These are phyloP conservation scores for Parnassius apollo DNA, from an alignment of 2,888 invertebrate genomes.

Conservation along the genomic window DNA sequence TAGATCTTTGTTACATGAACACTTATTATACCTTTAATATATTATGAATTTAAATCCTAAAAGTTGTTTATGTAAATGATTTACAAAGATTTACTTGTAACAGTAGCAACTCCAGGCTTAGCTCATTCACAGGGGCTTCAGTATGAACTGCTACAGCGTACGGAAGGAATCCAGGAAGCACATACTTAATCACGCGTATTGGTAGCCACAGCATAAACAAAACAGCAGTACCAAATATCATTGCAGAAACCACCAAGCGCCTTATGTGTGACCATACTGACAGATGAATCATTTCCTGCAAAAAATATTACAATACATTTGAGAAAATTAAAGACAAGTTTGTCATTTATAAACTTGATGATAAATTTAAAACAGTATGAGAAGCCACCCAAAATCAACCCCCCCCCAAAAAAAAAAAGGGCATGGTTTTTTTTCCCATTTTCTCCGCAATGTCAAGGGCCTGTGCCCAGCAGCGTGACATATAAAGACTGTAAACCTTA, in stretches of 20 bases:
- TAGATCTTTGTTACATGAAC: too few species aligned
- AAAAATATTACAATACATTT: conserved; percentile 18
- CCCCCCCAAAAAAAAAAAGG: too few species aligned
- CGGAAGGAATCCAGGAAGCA: conserved; percentile 94
- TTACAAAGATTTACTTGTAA: conserved; percentile 83
- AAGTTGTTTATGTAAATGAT: too few species aligned
- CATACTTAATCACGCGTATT: conserved; percentile 89
- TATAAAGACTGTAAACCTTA: too few species aligned
- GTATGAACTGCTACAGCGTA: conserved; percentile 93
- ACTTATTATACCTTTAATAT: too few species aligned
- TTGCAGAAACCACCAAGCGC: conserved; percentile 94
- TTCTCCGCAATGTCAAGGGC: too few species aligned
- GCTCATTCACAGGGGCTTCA: conserved; percentile 94
- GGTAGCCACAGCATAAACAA: conserved; percentile 98
- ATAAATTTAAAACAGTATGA: too few species aligned
- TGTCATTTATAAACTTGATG: too few species aligned
- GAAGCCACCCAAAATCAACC: too few species aligned
- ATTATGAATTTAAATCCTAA: background rate
- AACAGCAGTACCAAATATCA: conserved; percentile 97
- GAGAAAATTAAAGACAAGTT: too few species aligned
- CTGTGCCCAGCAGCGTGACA: too few species aligned
- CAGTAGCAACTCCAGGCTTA: conserved; percentile 94
- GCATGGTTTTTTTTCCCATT: too few species aligned
- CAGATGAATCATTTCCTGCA: conserved; percentile 97
- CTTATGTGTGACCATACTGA: conserved; percentile 95